A percentile compares a stretch with the other conserved stretches of the same genome.
phyloP scores from a whole-genome alignment of 2,797 vertebrate species.

The Prunella strophiata region DNA sequence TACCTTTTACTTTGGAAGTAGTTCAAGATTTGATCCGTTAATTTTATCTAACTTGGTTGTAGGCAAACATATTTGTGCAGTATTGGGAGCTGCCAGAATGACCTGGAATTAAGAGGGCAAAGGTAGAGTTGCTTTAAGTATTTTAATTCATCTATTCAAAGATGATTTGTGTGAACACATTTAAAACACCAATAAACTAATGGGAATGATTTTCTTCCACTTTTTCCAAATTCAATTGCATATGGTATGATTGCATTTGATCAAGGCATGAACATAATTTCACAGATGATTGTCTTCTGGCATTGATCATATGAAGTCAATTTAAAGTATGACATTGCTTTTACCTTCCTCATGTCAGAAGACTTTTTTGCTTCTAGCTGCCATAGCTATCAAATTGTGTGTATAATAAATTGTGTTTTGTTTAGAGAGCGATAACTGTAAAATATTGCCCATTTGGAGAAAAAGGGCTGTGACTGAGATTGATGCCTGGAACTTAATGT shows the following conservation, averaged over 20 bases:
- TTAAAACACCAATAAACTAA: constrained; percentile 5
- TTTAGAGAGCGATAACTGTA: constrained; percentile 1
- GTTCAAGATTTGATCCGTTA: constrained; percentile 1
- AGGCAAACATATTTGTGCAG: background rate
- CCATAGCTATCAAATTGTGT: background rate
- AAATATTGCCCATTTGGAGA: constrained; percentile 35
- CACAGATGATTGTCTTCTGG: constrained; percentile 26
- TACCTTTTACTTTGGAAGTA: background rate
- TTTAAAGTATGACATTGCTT: constrained; percentile 43
- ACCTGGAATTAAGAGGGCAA: constrained; percentile 7
- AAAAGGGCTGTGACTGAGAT: background rate
- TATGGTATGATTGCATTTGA: constrained; percentile 24
- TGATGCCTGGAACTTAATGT: constrained; percentile 46
- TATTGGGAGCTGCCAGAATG: background rate
- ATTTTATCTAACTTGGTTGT: background rate
- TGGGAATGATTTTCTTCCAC: constrained; percentile 7
- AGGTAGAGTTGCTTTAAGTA: background rate
- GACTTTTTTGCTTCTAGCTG: background rate
- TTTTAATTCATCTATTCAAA: background rate
- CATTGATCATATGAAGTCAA: constrained; percentile 17
- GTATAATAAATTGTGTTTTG: constrained; percentile 53
- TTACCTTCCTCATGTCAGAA: constrained; percentile 26
- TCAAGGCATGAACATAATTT: constrained; percentile 6
- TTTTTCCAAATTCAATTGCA: constrained; percentile 38
- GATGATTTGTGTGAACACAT: constrained; percentile 19